Evolutionary conservation across 2,113 vertebrate species (phyloP), one percentile per base, ranked within the genome.

Genomic region (Ornithorhynchus anatinus): DNA sequence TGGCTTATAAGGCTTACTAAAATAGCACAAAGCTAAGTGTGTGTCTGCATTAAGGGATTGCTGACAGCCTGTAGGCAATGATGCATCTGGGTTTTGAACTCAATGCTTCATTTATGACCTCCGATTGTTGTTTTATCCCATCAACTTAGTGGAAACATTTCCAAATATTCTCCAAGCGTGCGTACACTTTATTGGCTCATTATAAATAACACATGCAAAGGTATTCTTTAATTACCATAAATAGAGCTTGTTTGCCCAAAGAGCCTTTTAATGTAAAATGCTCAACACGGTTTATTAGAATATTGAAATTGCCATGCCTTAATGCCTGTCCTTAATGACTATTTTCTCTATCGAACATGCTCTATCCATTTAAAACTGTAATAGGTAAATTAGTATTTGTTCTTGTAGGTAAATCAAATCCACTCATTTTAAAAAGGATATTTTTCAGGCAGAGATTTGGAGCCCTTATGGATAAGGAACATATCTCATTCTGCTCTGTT

Each of bases 141-240:
- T 25, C 37, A 59, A 39, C 72, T 70, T 38, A 48, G 56, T 17
- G 20, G 48, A 64, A 65, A 57, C 6, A 25, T 36, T 73, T 69
- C 37, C n/a, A 38, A 22, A 1, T 51, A 35, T 73, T 84, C 58
- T 80, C 47, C 20, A 7, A 5, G 4, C 62, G 50, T 19, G 33
- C 33, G 51, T 19, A 22, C 2, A 32, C 11, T 53, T 77, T 40
- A 76, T 43, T 53, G 47, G 62, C 50, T 66, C 23, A 2, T 60
- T 74, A 59, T 43, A 75, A 81, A 82, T 62, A 75, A 69, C 69
- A 38, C 17, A 8, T n/a, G 29, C 54, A 58, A 69, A 84, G 39
- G 29, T 64, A 79, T 68, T 44, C 53, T 81, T 85, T 84, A 84
- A 75, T 84, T 82, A 81, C 69, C 25, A 17, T 39, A 58, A 63